Percentiles rank a stretch among this genome's conserved stretches.
These are phyloP conservation scores for Bedellia somnulentella DNA, from an alignment of 2,888 invertebrate species.

Conservation along the genomic window DNA sequence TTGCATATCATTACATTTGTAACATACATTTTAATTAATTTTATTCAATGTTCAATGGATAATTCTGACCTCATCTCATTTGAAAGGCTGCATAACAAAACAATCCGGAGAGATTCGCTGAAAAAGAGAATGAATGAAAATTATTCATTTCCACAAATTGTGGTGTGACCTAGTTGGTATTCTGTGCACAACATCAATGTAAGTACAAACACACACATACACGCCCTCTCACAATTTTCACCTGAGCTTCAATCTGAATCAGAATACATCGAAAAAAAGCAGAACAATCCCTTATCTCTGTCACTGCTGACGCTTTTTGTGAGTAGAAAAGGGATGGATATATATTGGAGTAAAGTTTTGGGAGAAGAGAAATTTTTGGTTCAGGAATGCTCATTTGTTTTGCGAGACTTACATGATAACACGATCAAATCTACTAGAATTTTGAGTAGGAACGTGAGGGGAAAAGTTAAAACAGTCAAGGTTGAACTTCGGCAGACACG, in stretches of 20 bases:
- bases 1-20: too few species aligned
- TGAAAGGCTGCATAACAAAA: too few species aligned
- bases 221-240: neutral
- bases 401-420: conserved; percentile 45
- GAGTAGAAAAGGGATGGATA: too few species aligned
- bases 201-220: conserved; percentile 13
- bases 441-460: conserved; percentile 43
- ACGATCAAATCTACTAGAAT: conserved; percentile 53
- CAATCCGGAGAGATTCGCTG: too few species aligned
- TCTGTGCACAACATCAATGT: conserved; percentile 25
- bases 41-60: too few species aligned
- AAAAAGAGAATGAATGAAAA: conserved; percentile 31
- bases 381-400: conserved; percentile 50
- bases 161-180: conserved; percentile 28
- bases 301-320: too few species aligned
- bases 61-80: too few species aligned
- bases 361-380: too few species aligned
- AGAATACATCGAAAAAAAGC: too few species aligned
- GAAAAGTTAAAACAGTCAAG: conserved; percentile 23
- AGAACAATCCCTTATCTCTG: too few species aligned
- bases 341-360: too few species aligned
- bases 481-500: neutral
- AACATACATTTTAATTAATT: too few species aligned
- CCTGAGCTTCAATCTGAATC: neutral
- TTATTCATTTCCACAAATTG: conserved; percentile 23